These are phyloP conservation scores for Misgurnus anguillicaudatus DNA, from an alignment of 2,113 vertebrate species.

Conservation along the genomic window DNA sequence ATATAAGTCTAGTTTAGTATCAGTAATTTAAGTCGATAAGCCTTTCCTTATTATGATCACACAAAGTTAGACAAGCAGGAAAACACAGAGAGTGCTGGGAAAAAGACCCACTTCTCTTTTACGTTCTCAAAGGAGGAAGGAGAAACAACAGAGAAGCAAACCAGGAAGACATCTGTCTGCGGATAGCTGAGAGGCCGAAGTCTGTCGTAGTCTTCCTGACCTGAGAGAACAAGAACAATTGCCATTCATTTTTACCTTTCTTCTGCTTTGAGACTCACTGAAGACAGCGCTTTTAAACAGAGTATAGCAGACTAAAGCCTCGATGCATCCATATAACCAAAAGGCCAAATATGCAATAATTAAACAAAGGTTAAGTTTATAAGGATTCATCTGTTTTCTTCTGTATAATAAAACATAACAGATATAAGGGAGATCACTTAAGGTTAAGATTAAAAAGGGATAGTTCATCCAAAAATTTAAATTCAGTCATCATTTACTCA, in stretches of 20 bases:
- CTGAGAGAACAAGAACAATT: conserved; percentile 65
- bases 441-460: too few relatives aligned
- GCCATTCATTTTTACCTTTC: background rate
- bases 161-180: conserved; percentile 97
- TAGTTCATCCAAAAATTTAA: too few relatives aligned
- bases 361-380: too few relatives aligned
- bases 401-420: too few relatives aligned
- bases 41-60: background rate
- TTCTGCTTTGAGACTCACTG: background rate
- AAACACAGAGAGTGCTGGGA: too few relatives aligned
- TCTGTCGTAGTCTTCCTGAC: conserved; percentile 98
- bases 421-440: too few relatives aligned
- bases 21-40: background rate
- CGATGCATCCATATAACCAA: too few relatives aligned
- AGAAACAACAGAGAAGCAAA: conserved; percentile 97
- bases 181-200: conserved; percentile 98
- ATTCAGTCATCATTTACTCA: too few relatives aligned
- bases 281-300: background rate
- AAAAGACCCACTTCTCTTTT: conserved; percentile 87
- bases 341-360: too few relatives aligned
- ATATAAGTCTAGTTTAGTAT: background rate
- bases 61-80: background rate
- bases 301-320: background rate
- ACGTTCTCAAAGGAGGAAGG: conserved; percentile 99
- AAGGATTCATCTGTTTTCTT: too few relatives aligned